These are phyloP conservation scores for Cichladusa arquata DNA, from an alignment of 2,113 vertebrate genomes.

Conservation along the genomic window DNA sequence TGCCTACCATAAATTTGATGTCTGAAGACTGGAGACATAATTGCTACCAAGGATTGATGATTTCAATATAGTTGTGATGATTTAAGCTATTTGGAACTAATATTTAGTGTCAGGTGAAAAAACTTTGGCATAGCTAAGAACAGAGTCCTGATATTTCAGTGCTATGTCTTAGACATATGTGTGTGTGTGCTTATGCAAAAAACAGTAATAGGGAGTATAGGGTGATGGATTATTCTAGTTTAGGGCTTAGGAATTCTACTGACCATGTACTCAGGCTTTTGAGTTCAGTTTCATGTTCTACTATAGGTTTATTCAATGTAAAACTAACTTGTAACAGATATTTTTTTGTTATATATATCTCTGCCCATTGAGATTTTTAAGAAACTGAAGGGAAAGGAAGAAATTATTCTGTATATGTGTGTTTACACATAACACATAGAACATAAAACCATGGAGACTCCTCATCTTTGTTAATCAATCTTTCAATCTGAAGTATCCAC, in stretches of 20 bases:
- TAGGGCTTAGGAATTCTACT: background rate
- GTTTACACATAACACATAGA: background rate
- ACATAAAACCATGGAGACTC: background rate
- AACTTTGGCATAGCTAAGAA: background rate
- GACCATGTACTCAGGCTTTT: background rate
- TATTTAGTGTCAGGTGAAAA: background rate
- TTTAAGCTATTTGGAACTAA: background rate
- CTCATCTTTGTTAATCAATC: background rate
- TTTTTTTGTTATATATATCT: background rate
- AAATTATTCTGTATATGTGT: background rate
- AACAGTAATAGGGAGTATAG: background rate
- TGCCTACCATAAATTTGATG: background rate
- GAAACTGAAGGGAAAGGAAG: background rate
- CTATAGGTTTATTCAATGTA: background rate
- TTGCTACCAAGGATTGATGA: background rate
- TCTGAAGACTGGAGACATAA: background rate
- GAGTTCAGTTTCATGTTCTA: background rate
- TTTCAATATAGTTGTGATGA: background rate
- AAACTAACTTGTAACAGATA: background rate
- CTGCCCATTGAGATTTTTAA: background rate
- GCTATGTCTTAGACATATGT: background rate
- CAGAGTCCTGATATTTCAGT: background rate
- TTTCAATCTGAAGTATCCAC: background rate
- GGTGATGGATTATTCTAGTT: background rate
- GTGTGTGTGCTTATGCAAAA: background rate